Percentiles rank a stretch among this genome's conserved stretches.
phyloP scores from a whole-genome alignment of 1,140 invertebrate species.

The Planococcus citri region DNA sequence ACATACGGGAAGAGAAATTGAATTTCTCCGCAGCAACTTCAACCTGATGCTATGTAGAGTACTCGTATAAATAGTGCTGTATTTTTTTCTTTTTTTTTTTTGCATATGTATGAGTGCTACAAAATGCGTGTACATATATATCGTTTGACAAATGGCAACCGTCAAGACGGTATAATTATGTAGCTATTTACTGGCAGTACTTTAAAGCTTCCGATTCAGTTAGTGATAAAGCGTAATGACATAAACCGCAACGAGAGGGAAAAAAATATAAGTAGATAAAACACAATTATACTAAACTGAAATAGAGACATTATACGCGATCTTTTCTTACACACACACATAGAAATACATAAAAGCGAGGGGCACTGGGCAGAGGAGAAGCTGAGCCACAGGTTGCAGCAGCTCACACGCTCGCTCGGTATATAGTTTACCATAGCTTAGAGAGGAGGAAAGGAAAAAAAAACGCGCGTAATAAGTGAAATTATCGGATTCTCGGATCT shows the following conservation, averaged over 20 bases:
- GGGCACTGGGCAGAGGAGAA: too few relatives aligned
- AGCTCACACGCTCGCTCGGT: too few relatives aligned
- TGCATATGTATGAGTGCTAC: neutral
- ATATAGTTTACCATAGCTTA: too few relatives aligned
- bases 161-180: neutral
- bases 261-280: neutral
- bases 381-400: too few relatives aligned
- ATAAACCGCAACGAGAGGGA: neutral
- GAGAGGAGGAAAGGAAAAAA: neutral
- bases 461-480: neutral
- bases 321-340: too few relatives aligned
- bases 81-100: too few relatives aligned
- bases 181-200: conserved; percentile 2
- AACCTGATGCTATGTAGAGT: neutral
- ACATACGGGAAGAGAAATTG: too few relatives aligned
- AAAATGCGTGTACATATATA: neutral
- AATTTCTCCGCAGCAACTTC: too few relatives aligned
- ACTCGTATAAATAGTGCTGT: too few relatives aligned
- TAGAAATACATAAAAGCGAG: too few relatives aligned
- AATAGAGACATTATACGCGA: neutral
- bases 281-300: neutral
- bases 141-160: neutral
- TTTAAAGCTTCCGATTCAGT: conserved; percentile 7
- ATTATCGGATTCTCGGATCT: conserved; percentile 6
- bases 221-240: neutral